Percentiles rank a stretch among this genome's conserved stretches.
phyloP scores from a whole-genome alignment of 1,140 invertebrate species.

The Lamellibrachia luymesi region DNA sequence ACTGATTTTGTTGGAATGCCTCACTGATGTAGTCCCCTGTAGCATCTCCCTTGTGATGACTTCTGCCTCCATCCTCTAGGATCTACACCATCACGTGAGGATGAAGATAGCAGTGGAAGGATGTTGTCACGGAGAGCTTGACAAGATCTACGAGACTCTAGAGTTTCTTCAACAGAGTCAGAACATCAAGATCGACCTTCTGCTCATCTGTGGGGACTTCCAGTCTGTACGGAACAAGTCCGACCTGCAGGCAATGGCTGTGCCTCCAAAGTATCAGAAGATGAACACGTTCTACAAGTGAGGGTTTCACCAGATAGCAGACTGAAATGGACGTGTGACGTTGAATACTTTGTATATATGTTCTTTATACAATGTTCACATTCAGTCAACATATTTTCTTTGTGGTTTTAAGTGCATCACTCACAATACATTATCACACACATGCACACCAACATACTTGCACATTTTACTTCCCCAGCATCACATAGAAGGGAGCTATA shows the following conservation, averaged over 20 bases:
- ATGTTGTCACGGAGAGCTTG: constrained; percentile 95
- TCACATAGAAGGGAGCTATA: no score
- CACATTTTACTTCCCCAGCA: no score
- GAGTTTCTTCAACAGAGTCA: constrained; percentile 62
- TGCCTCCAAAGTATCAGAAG: constrained; percentile 85
- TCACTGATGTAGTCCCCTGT: constrained; percentile 86
- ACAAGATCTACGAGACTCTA: constrained; percentile 85
- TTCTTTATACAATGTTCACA: no score
- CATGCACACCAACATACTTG: no score
- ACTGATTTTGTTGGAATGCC: constrained; percentile 84
- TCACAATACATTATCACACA: no score
- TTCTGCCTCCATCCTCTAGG: not conserved
- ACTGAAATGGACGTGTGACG: no score
- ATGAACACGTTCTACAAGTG: constrained; percentile 96
- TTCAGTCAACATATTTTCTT: no score
- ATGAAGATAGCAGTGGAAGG: constrained; percentile 77
- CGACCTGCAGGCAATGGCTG: constrained; percentile 85
- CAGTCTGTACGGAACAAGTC: constrained; percentile 57
- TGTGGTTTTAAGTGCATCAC: no score
- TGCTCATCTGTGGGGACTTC: constrained; percentile 98
- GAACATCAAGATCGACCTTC: constrained; percentile 68
- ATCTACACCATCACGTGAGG: constrained; percentile 8
- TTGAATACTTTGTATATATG: no score
- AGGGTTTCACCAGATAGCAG: not conserved
- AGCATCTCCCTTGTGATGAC: constrained; percentile 58